Base-by-base conservation (phyloP, 2,797 vertebrate species). In the Chaenodraco wilsoni region DNA sequence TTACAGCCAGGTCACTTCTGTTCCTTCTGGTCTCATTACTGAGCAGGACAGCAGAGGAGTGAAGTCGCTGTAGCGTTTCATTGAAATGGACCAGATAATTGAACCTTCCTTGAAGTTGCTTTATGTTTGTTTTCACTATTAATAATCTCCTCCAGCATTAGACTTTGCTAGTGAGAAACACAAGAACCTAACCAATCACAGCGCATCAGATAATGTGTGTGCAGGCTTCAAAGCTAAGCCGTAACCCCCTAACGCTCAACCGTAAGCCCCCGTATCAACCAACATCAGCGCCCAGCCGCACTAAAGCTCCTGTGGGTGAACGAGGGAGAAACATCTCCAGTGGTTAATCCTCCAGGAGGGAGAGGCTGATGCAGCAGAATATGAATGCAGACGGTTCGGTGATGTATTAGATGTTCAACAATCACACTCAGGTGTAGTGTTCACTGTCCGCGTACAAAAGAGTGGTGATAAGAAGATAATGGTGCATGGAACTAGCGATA, bases 311-410 rank as follows among this genome's bases (percentile, higher is more conserved):
- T 14, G 44, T 17, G 49, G 17, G 40, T 63, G 41, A 48, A 27
- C 9, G 19, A 56, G 3, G 31, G 13, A 19, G 13, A 27, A 9
- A 33, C n/a, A 37, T n/a, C 15, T 44, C 59, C 12, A 2, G 40
- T 19, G 27, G n/a, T 19, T 43, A 15, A 45, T 57, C 59, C 49
- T 55, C 43, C 12, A 37, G 15, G 9, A 13, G 19, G 31, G 57
- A 11, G 19, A 66, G 31, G 43, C 31, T 27, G 49, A 3, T 31
- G 44, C 2, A 40, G 71, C 72, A 49, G 33, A 65, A 62, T 62
- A 44, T 44, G 21, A 62, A 75, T 51, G 60, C 15, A 0, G 1
- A 15, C 13, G n/a, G 49, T 21, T 9, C 44, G 8, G 31, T 61
- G 49, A 12, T 43, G 19, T 27, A 15, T 55, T 19, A 41, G 3